phyloP scores from a whole-genome alignment of 1,140 invertebrate genomes.

The Vanessa tameamea region DNA sequence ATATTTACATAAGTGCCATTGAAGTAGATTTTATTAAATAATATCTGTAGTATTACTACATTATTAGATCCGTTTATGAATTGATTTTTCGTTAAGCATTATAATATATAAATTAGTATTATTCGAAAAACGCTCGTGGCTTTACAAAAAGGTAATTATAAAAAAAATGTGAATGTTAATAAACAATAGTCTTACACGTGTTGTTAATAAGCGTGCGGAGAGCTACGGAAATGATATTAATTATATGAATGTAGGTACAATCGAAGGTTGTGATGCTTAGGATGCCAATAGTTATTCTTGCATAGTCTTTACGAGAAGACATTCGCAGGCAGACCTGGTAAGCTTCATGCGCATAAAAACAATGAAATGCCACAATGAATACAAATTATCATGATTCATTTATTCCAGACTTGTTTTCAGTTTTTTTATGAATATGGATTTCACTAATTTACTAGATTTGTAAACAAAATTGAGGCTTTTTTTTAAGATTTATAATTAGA shows the following conservation, averaged over 20 bases:
- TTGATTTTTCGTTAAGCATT: too few relatives aligned
- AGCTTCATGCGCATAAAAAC: slow-evolving; percentile 27
- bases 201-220: slow-evolving; percentile 29
- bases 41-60: too few relatives aligned
- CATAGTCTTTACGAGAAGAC: slow-evolving; percentile 20
- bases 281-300: slow-evolving; percentile 31
- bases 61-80: too few relatives aligned
- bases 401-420: background rate
- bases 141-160: slow-evolving; percentile 14
- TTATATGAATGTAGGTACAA: slow-evolving; percentile 37
- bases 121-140: background rate
- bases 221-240: slow-evolving; percentile 51
- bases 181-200: slow-evolving; percentile 16
- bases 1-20: too few relatives aligned
- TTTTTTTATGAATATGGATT: too few relatives aligned
- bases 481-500: too few relatives aligned
- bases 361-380: slow-evolving; percentile 25
- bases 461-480: too few relatives aligned
- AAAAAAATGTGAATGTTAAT: slow-evolving; percentile 9
- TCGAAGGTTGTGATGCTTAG: slow-evolving; percentile 30
- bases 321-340: slow-evolving; percentile 15
- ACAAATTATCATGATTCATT: slow-evolving; percentile 6
- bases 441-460: too few relatives aligned
- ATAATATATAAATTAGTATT: background rate
- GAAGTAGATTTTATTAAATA: too few relatives aligned